Conservation (phyloP, 2,888 invertebrate species). For the Neria commutata region DNA sequence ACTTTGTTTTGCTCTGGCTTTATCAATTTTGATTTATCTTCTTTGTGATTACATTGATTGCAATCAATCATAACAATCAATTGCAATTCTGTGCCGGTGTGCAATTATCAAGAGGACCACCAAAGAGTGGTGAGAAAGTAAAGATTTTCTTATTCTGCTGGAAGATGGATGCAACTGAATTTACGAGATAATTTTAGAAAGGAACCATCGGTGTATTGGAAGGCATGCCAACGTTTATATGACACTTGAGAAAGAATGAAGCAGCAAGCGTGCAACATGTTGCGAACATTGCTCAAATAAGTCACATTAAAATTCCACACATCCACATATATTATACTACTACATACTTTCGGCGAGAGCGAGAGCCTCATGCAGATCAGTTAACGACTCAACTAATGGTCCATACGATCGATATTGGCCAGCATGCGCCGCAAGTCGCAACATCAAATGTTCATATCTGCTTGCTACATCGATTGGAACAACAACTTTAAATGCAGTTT, state of each 20-base stretch:
- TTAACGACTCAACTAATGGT: conserved; percentile 54
- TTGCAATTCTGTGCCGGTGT: neutral
- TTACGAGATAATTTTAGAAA: no score
- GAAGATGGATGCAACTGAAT: no score
- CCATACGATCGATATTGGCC: neutral
- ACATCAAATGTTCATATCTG: no score
- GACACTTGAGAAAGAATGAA: no score
- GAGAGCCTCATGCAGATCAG: conserved; percentile 39
- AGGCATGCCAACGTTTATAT: no score
- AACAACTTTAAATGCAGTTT: no score
- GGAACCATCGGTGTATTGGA: no score
- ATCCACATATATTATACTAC: neutral
- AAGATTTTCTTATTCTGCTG: no score
- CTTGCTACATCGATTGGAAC: no score
- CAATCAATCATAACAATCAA: conserved; percentile 5
- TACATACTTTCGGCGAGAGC: neutral
- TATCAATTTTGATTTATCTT: neutral
- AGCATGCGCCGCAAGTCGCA: neutral
- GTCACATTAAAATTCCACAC: conserved; percentile 49
- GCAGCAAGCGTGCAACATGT: no score
- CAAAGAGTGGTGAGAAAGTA: neutral
- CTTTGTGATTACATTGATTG: neutral
- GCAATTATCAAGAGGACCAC: neutral
- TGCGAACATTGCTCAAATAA: conserved; percentile 34
- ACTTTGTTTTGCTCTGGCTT: no score